phyloP scores from a whole-genome alignment of 2,888 invertebrate species.

The Itoplectis maculator region DNA sequence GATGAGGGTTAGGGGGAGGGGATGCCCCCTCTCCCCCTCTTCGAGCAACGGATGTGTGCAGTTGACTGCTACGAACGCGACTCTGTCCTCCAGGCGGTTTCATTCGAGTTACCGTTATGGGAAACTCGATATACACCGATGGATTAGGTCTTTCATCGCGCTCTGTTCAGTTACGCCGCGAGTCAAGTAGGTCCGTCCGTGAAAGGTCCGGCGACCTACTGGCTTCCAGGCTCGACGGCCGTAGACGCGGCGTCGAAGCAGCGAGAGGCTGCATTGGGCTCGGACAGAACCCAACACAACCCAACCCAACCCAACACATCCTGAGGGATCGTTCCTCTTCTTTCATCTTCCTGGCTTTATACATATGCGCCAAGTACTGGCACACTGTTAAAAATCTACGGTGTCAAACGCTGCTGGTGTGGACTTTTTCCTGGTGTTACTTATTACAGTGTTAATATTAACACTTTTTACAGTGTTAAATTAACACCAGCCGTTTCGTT shows the following conservation, averaged over 20 bases:
- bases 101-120: slow-evolving; percentile 44
- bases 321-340: background rate
- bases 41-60: slow-evolving; percentile 9
- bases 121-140: slow-evolving; percentile 1
- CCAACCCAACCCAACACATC: too few relatives aligned
- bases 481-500: too few relatives aligned
- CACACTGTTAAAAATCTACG: too few relatives aligned
- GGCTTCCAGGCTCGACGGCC: background rate
- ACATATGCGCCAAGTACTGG: too few relatives aligned
- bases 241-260: background rate
- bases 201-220: slow-evolving; percentile 58
- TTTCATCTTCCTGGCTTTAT: too few relatives aligned
- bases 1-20: too few relatives aligned
- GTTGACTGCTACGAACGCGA: background rate
- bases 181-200: slow-evolving; percentile 44
- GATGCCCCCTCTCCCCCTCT: too few relatives aligned
- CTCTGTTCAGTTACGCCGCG: slow-evolving; percentile 14
- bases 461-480: too few relatives aligned
- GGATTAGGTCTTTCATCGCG: slow-evolving; percentile 25
- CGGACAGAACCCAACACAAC: too few relatives aligned
- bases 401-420: too few relatives aligned
- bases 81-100: slow-evolving; percentile 28
- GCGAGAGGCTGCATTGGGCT: background rate
- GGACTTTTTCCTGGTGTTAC: too few relatives aligned
- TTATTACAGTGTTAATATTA: too few relatives aligned